Conservation (phyloP, 2,113 vertebrate genomes). For the Xiphophorus couchianus region DNA sequence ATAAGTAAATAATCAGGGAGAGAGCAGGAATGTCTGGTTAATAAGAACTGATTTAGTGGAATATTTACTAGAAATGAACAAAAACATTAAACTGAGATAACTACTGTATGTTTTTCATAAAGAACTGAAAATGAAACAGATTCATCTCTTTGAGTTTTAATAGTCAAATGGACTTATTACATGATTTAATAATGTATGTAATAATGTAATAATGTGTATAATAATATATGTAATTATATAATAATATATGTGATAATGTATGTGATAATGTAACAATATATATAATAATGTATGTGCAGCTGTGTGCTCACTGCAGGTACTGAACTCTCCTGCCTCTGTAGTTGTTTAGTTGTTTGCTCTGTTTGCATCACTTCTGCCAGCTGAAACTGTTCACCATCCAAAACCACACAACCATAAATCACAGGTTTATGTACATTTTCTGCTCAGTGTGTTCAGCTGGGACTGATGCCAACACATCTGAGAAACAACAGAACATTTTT, state of each 20-base stretch:
- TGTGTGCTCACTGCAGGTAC: background rate
- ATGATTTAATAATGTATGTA: background rate
- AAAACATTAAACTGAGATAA: no score
- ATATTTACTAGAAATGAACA: no score
- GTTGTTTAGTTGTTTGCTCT: conserved; percentile 1
- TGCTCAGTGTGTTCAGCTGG: conserved; percentile 12
- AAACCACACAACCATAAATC: conserved; percentile 24
- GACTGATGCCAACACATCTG: conserved; percentile 17
- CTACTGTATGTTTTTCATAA: no score
- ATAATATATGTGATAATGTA: background rate
- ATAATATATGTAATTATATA: no score
- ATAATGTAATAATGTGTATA: no score
- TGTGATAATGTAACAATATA: background rate
- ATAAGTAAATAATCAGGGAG: no score
- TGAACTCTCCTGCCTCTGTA: background rate
- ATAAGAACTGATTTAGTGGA: no score
- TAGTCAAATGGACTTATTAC: background rate
- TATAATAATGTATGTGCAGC: no score
- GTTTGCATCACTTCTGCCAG: conserved; percentile 14
- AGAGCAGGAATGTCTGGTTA: no score
- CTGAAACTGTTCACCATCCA: conserved; percentile 12
- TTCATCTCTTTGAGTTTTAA: no score
- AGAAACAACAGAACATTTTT: conserved; percentile 13
- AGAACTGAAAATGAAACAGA: no score
- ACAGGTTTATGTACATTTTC: conserved; percentile 29